phyloP scores from a whole-genome alignment of 2,113 vertebrate species.

The Amia ocellicauda region DNA sequence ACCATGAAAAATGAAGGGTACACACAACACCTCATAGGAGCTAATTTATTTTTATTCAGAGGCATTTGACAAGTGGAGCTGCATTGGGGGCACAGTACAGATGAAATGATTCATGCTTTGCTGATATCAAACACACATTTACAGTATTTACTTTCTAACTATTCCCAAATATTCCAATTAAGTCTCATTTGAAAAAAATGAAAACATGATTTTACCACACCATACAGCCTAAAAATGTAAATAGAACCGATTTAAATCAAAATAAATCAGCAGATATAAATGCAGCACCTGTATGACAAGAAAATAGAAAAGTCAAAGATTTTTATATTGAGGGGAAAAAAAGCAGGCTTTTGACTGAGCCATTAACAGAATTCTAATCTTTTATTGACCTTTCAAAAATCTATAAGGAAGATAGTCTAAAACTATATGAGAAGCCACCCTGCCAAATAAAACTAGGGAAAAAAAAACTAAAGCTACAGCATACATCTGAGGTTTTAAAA shows the following conservation, averaged over 20 bases:
- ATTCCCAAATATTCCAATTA: slow-evolving; percentile 77
- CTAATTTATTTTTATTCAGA: slow-evolving; percentile 84
- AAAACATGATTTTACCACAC: slow-evolving; percentile 80
- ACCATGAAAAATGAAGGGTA: slow-evolving; percentile 3
- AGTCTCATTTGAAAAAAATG: slow-evolving; percentile 75
- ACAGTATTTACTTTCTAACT: slow-evolving; percentile 68
- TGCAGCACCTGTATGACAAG: slow-evolving; percentile 73
- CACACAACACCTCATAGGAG: slow-evolving; percentile 34
- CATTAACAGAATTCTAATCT: slow-evolving; percentile 76
- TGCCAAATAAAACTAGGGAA: slow-evolving; percentile 77
- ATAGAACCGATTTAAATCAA: slow-evolving; percentile 75
- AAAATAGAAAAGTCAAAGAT: slow-evolving; percentile 54
- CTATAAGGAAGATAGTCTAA: slow-evolving; percentile 76
- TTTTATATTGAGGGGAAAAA: slow-evolving; percentile 48
- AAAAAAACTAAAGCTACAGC: slow-evolving; percentile 77
- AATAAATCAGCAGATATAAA: slow-evolving; percentile 68
- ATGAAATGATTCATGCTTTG: slow-evolving; percentile 70
- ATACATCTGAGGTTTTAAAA: slow-evolving; percentile 73
- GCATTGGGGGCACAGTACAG: slow-evolving; percentile 86
- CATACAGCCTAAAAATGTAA: slow-evolving; percentile 81
- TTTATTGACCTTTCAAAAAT: slow-evolving; percentile 69
- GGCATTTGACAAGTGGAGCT: slow-evolving; percentile 96
- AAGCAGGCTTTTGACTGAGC: slow-evolving; percentile 58
- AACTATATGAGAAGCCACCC: slow-evolving; percentile 74
- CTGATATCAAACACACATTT: slow-evolving; percentile 66